Percentiles rank a stretch among this genome's conserved stretches.
Evolutionary conservation across 2,888 invertebrate genomes (phyloP).

Genomic region (Napeogenes inachia): DNA sequence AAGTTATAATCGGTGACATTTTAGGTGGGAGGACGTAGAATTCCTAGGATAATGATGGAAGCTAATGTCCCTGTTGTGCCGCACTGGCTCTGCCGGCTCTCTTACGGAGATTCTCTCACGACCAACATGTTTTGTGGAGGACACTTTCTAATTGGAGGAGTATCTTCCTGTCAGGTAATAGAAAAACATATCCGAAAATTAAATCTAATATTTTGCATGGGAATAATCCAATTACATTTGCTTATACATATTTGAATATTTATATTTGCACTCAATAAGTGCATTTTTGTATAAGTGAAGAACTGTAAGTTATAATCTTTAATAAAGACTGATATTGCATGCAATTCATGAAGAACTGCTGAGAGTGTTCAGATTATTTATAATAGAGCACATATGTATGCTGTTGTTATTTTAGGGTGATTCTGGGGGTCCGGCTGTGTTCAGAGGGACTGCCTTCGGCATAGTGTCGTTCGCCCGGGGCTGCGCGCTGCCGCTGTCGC

Average conservation of each 20-base stretch:
- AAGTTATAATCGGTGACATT: background rate
- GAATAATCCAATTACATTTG: no score
- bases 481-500: conserved; percentile 68
- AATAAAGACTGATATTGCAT: no score
- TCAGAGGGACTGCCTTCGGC: conserved; percentile 65
- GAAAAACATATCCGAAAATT: background rate
- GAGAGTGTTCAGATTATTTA: no score
- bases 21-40: conserved; percentile 62
- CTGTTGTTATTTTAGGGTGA: conserved; percentile 53
- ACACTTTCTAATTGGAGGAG: conserved; percentile 73
- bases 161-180: conserved; percentile 76
- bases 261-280: no score
- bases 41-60: conserved; percentile 65
- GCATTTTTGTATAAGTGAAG: background rate
- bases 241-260: no score
- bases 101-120: conserved; percentile 71
- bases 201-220: background rate
- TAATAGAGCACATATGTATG: no score
- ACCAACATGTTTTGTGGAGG: conserved; percentile 80
- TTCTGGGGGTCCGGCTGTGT: conserved; percentile 70
- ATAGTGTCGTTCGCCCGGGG: conserved; percentile 71
- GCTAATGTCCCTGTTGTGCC: conserved; percentile 72
- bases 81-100: conserved; percentile 63
- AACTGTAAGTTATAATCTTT: background rate
- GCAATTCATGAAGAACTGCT: no score